Base-by-base conservation (phyloP, 2,113 vertebrate genomes). In the Leptodactylus fuscus region DNA sequence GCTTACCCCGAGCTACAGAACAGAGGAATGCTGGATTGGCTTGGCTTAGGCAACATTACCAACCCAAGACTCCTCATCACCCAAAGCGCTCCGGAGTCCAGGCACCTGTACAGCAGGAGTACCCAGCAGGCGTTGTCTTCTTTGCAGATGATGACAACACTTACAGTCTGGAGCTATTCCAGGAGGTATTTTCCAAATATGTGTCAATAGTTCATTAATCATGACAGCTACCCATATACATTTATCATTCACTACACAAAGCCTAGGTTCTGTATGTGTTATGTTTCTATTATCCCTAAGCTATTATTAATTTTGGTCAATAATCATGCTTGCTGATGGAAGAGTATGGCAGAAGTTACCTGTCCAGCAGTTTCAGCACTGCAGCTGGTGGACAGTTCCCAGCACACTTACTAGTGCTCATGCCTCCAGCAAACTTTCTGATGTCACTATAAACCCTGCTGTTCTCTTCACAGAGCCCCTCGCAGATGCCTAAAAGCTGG, bases 101-200 rank as follows among this genome's bases (percentile, higher is more conserved):
- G 92, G 87, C 94, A 34, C 89, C 89, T 88, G 92, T 92, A 88
- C 92, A 93, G 36, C 88, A 91, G 86, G 87, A 67, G 27, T 88
- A 91, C 5, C 95, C 96, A 88, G 51, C 94, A 2, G 97, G 97
- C 0, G 97, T 98, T 88, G 96, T 99, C 41, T 99, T 97, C 91
- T 99, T 99, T 92, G 98, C 98, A 3, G 98, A 99, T 90, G 98
- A 99, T 87, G 98, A 99, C 92, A 99, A 99, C 94, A 98, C 97
- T 53, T 99, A 99, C 94, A 99, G 98, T 82, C 95, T 99, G 92
- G 97, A 99, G 93, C 96, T 99, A 79, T 99, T 98, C 87, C 95
- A 98, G 62, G 97, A 98, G 97, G 97, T 98, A 94, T 60, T 74
- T 58, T 62, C 12, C 24, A 38, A 29, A 55, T 24, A 76, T 51